Base-by-base conservation (phyloP, 2,888 invertebrate species). In the Hirtodrosophila trivittata region DNA sequence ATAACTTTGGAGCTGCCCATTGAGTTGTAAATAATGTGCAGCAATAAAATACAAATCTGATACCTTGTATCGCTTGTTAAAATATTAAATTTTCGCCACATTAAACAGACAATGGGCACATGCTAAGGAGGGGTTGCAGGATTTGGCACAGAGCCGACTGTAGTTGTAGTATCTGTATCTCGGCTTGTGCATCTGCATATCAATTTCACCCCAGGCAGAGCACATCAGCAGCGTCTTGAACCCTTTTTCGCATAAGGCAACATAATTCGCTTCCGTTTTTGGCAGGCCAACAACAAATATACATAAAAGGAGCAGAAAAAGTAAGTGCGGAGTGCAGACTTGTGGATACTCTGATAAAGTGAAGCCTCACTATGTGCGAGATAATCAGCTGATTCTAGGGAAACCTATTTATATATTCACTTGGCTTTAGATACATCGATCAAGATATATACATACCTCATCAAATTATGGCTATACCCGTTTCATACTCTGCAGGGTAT, bases 231-330 rank as follows among this genome's bases (percentile, higher is more conserved):
- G 33, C 41, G 63, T 58, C 65, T 76, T 68, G 65, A 75, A 56
- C 42, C 72, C 47, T 18, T 45, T 63, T 66, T 65, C 59, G 56
- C 77, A 76, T 63, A 78, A 77, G 73, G 52, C 82, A 78, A 75
- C 75, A 70, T 78, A 82, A 80, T 82, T 80, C 77, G 78, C 50
- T 77, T 80, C 80, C 80, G 78, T 75, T 70, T 63, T 64, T 77
- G 70, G 51, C 72, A 72, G 35, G n/a, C 46, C n/a, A 33, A 42
- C 16, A 62, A 49, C 45, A 39, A 45, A 26, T 49, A 13, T 33
- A 51, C 28, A 28, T 4, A 28, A 9, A 28, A n/a, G 1, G 9
- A 28, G 28, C 28, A 28, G 9, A 9, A 28, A 8, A 8, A 8
- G 9, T 28, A 9, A 3, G 1, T 8, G 28, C 28, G 2, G 28